Percentiles rank a stretch among this genome's conserved stretches.
Conservation (phyloP, 2,113 vertebrate genomes). For the Melanotaenia duboulayi region DNA sequence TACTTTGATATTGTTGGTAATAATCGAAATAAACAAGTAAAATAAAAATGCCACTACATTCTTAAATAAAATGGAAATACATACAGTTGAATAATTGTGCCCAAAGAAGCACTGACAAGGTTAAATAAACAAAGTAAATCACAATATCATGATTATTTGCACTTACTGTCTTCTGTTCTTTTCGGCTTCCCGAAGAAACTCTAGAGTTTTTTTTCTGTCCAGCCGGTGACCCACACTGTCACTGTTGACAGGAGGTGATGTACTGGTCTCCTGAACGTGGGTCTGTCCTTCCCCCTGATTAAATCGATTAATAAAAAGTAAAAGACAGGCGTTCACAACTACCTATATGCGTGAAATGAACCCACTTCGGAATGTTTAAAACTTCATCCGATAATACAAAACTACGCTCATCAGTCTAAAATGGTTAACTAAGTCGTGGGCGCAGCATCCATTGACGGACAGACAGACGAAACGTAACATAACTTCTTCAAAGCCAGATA, state of each 20-base stretch:
- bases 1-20: too few species aligned
- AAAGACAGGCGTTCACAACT: not conserved
- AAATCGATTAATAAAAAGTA: not conserved
- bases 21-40: too few species aligned
- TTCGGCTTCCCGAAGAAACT: slow-evolving; percentile 86
- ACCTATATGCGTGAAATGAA: not conserved
- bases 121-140: too few species aligned
- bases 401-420: fast-evolving
- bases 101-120: too few species aligned
- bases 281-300: slow-evolving; percentile 39
- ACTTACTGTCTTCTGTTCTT: slow-evolving; percentile 87
- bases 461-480: not conserved
- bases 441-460: not conserved
- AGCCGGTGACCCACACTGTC: slow-evolving; percentile 74
- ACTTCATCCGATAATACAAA: slow-evolving; percentile 17
- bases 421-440: not conserved
- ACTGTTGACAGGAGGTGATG: slow-evolving; percentile 42
- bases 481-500: not conserved
- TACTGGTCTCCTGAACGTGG: slow-evolving; percentile 1
- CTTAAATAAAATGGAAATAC: too few species aligned
- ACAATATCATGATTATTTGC: not conserved
- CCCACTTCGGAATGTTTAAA: not conserved
- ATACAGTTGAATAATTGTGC: too few species aligned
- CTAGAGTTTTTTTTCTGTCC: slow-evolving; percentile 74
- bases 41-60: too few species aligned